Percentiles rank a stretch among this genome's conserved stretches.
Conservation (phyloP, 2,888 invertebrate species). For the Stenurella melanura region DNA sequence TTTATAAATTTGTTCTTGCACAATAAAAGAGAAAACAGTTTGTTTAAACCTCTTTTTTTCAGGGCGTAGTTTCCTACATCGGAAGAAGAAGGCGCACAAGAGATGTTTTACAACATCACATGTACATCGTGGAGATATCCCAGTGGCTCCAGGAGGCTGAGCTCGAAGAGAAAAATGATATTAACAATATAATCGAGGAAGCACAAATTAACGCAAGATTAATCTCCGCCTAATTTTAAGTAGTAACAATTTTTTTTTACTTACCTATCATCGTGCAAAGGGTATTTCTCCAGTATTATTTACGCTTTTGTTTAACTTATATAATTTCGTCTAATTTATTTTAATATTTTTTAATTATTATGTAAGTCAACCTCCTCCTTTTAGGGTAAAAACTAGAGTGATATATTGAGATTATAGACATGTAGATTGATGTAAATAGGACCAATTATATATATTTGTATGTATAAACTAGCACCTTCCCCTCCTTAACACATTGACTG, state of each 20-base stretch:
- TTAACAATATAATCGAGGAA: conserved; percentile 64
- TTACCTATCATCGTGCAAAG: not conserved
- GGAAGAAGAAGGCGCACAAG: conserved; percentile 85
- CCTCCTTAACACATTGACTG: not conserved
- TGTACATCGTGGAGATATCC: conserved; percentile 85
- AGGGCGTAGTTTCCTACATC: conserved; percentile 81
- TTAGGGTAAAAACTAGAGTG: conserved; percentile 27
- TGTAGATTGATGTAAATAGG: conserved; percentile 28
- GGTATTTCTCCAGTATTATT: conserved; percentile 31
- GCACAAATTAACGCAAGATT: conserved; percentile 64
- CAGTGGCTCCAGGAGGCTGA: conserved; percentile 85
- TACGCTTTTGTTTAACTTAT: not conserved
- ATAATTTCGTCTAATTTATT: not conserved
- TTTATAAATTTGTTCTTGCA: too few species aligned
- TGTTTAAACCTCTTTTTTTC: conserved; percentile 14
- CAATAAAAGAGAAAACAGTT: too few species aligned
- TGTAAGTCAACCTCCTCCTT: not conserved
- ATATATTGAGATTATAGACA: conserved; percentile 21
- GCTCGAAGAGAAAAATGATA: conserved; percentile 59
- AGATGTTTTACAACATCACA: conserved; percentile 84
- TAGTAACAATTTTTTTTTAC: conserved; percentile 16
- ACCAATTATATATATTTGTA: conserved; percentile 14
- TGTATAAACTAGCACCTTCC: not conserved
- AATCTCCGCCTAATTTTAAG: conserved; percentile 57
- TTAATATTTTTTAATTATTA: conserved; percentile 23